Percentiles rank a stretch among this genome's conserved stretches.
phyloP scores from a whole-genome alignment of 2,888 invertebrate species.

The Resseliella maxima region DNA sequence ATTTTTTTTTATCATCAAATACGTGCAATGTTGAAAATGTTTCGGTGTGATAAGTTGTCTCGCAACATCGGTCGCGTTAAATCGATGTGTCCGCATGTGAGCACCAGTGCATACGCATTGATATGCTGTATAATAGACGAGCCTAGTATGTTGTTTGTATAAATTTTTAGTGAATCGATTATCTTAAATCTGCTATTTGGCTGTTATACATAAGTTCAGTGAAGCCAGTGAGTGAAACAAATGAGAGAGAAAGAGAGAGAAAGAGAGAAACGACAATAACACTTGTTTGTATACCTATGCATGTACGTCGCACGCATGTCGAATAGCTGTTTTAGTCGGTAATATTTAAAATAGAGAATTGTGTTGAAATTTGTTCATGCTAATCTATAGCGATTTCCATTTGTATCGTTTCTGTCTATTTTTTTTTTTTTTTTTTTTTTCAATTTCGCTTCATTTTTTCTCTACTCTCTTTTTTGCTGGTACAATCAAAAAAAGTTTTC shows the following conservation, averaged over 20 bases:
- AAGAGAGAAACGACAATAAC: neutral
- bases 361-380: constrained; percentile 15
- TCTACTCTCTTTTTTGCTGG: no score
- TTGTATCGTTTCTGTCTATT: no score
- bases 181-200: constrained; percentile 36
- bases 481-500: neutral
- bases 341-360: neutral
- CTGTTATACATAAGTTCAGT: neutral
- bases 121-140: neutral
- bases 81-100: neutral
- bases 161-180: constrained; percentile 48
- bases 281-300: neutral
- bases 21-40: no score
- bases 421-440: neutral
- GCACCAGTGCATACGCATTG: neutral
- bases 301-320: neutral
- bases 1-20: no score
- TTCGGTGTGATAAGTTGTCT: neutral
- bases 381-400: neutral
- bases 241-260: no score
- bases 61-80: neutral
- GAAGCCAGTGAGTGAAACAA: no score
- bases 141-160: constrained; percentile 21
- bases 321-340: neutral
- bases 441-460: neutral